Evolutionary conservation across 2,888 invertebrate genomes (phyloP), one percentile per base, ranked within the genome.

Genomic region (Tricholauxania praeusta): DNA sequence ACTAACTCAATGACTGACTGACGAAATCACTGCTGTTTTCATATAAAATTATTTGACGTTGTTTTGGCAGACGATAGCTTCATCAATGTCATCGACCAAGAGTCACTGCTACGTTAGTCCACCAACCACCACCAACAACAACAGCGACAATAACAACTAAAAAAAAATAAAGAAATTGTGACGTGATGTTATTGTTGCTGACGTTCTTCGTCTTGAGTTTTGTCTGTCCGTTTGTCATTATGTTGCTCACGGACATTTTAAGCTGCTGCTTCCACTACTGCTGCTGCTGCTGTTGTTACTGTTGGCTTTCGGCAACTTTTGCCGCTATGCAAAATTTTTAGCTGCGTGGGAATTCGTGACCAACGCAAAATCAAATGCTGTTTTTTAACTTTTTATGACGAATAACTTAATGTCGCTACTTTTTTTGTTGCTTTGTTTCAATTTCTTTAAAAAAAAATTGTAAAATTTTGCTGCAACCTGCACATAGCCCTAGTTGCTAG

Each of bases 271-370:
- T 59, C 52, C 32, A 28, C 28, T 28, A 28, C 28, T 28, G 28
- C 28, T 28, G 28, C 28, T 28, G 28, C 28, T 28, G 28, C 28
- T 28, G 28, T 28, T 39, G 10, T 39, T 39, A 10, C 39, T 7
- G 39, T 39, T 39, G 39, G 39, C 39, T 39, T 39, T 39, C 39
- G 39, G 39, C 39, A 39, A 39, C 39, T 39, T 39, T 39, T 39
- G 39, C 39, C 39, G 39, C 39, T 39, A 71, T 71, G 65, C 65
- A 65, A 65, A 71, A 22, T 17, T 53, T 22, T 47, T 73, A 77
- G 75, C 76, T 78, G 78, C 79, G 79, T 79, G 79, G 79, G 79
- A 79, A 79, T 76, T 78, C 78, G 77, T 78, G 79, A 79, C 76
- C 75, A 75, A 78, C 75, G 76, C 75, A 78, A 75, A 70, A 64